Conservation (phyloP, 2,888 invertebrate genomes). For the Lapara coniferarum region DNA sequence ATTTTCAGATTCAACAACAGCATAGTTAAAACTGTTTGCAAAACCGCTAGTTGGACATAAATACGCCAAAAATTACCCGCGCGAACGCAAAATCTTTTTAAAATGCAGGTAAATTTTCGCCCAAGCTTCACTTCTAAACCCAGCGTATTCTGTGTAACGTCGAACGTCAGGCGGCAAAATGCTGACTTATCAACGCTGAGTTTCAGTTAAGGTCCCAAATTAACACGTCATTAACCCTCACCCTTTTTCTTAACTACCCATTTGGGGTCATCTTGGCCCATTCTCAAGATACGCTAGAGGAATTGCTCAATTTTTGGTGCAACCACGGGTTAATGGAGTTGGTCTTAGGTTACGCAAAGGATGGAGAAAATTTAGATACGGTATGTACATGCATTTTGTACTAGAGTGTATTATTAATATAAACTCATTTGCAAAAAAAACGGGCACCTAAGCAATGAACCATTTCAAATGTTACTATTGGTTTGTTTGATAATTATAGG, state of each 20-base stretch:
- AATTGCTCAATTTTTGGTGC: slow-evolving; percentile 40
- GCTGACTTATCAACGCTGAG: slow-evolving; percentile 43
- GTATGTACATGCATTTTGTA: neutral
- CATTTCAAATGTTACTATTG: no score
- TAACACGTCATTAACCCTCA: slow-evolving; percentile 55
- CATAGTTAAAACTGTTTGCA: neutral
- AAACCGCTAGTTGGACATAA: neutral
- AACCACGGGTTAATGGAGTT: slow-evolving; percentile 15
- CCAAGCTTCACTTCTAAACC: slow-evolving; percentile 2
- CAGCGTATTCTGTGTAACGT: slow-evolving; percentile 19
- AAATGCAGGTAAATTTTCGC: slow-evolving; percentile 1
- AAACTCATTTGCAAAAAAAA: no score
- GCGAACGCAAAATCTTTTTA: neutral
- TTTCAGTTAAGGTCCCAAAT: slow-evolving; percentile 48
- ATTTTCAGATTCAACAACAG: no score
- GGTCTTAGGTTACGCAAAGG: slow-evolving; percentile 4
- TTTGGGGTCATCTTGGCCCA: slow-evolving; percentile 45
- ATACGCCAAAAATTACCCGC: neutral
- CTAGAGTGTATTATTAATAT: neutral
- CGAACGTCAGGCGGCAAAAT: slow-evolving; percentile 16
- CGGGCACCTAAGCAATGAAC: no score
- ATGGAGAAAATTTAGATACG: neutral
- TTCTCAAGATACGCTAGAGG: slow-evolving; percentile 27
- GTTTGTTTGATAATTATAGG: no score
- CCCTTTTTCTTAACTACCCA: slow-evolving; percentile 46